Evolutionary conservation across 2,113 vertebrate genomes (phyloP), one percentile per base, ranked within the genome.

Genomic region (Trochalopteron elliotii): DNA sequence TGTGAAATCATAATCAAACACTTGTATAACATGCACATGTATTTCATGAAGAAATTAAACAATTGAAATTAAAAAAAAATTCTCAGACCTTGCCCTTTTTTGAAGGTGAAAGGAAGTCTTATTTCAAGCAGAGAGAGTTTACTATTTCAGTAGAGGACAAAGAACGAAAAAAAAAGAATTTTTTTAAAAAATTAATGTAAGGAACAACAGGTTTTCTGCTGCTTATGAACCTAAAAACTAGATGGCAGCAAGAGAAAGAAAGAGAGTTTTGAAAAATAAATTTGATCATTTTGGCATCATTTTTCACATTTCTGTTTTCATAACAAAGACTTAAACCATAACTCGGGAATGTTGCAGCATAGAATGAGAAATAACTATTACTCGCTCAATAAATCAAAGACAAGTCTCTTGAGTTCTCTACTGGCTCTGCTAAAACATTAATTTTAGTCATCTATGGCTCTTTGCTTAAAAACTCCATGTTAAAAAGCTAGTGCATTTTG

Each of bases 211-310:
- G 40, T 90, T 88, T 81, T 82, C 65, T 90, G 25, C 68, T 75
- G 33, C 71, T 93, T 92, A 72, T 83, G 61, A 78, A 77, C 40
- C 80, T 93, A 84, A 96, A 69, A 96, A 78, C 59, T 92, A 95
- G 71, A 81, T 59, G 30, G 56, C 74, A 91, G 65, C 28, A 91
- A 87, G 69, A 71, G 52, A 93, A 31, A 80, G 68, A 94, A 65
- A 63, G 47, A 63, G 20, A 55, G 9, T 56, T 80, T 52, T 68
- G 61, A 92, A 83, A 91, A 90, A 47, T 42, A 67, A 85, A 30
- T 49, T 71, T 45, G 27, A 33, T 82, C 30, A 76, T 83, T 85
- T 88, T 88, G 61, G 44, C 12, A 55, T 90, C 55, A 82, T 83
- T n/a, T 8, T 90, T 93, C 49, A 88, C 80, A 76, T 56, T 80